These are phyloP conservation scores for Argyrosomus japonicus DNA, from an alignment of 2,113 vertebrate genomes.

Conservation along the genomic window DNA sequence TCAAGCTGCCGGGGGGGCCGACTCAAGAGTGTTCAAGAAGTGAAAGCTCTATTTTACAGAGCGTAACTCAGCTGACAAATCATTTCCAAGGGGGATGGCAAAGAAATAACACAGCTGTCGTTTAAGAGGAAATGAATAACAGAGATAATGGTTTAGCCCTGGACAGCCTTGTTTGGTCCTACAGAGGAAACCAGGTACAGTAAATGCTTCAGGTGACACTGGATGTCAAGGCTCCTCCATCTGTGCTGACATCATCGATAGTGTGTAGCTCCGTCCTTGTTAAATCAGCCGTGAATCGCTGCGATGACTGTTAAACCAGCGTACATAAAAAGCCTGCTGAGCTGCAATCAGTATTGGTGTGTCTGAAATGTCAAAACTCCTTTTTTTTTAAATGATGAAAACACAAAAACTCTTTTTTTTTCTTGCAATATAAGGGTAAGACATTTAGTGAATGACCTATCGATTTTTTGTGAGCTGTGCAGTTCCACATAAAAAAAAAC, in stretches of 20 bases:
- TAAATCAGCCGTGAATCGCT: neutral
- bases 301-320: conserved; percentile 21
- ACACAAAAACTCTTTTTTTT: conserved; percentile 46
- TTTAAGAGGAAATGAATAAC: conserved; percentile 31
- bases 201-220: conserved; percentile 42
- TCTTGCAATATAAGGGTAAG: conserved; percentile 65
- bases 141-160: conserved; percentile 47
- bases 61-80: neutral
- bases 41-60: conserved; percentile 46
- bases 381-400: conserved; percentile 38
- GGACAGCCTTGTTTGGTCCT: conserved; percentile 64
- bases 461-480: conserved; percentile 63
- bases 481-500: conserved; percentile 59
- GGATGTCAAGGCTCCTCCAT: conserved; percentile 31
- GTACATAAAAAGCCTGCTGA: conserved; percentile 2
- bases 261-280: conserved; percentile 23
- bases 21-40: neutral
- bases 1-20: neutral
- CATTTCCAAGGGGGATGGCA: conserved; percentile 23
- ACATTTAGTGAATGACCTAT: conserved; percentile 74
- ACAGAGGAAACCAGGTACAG: conserved; percentile 35
- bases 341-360: conserved; percentile 11
- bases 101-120: conserved; percentile 39
- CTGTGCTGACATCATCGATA: conserved; percentile 42
- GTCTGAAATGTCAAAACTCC: conserved; percentile 43